Evolutionary conservation across 2,888 invertebrate genomes (phyloP), one percentile per base, ranked within the genome.

Genomic region (Ceriagrion tenellum): DNA sequence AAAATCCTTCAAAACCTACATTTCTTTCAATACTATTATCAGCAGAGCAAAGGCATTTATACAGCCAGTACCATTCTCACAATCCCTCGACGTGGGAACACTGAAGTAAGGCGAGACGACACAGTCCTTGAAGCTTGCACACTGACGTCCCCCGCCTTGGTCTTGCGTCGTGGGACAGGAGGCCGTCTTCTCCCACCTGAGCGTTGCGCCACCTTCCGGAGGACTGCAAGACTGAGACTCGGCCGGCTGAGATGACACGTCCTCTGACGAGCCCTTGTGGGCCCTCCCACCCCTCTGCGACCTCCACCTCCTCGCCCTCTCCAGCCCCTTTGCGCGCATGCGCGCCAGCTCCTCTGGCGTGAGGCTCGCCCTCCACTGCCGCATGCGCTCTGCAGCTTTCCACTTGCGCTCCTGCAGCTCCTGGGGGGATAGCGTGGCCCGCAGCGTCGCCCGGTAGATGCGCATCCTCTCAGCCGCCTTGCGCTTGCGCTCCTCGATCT

Each of bases 351-450:
- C 81, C 81, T 81, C 81, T 12, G 30, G 81, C 30, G 81, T 35
- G 81, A 81, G 81, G 35, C 81, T 81, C 0, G 81, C 81, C 30
- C 81, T 30, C 81, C 81, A 81, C 35, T 81, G 81, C 35, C 81
- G 30, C 81, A 81, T 81, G 81, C 81, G 81, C 16, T 81, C 81
- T 13, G 81, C 81, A 0, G 81, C 81, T n/a, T 81, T 81, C 81
- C 81, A 81, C 81, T 81, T 81, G 30, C 81, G 30, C 81, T 30
- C 81, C 81, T 81, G 81, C 13, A 81, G 81, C 81, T 81, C 81
- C 35, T 81, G 30, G 2, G 81, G 81, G 26, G 81, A 81, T 2
- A 81, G 81, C 16, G 81, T 81, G 1, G 81, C 81, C 16, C 81
- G 81, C 35, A 81, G 35, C 0, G 81, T 35, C 16, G 81, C 81